Conservation (phyloP, 92 coral and sea anemone species). For the Chrysogorgia sp. region DNA sequence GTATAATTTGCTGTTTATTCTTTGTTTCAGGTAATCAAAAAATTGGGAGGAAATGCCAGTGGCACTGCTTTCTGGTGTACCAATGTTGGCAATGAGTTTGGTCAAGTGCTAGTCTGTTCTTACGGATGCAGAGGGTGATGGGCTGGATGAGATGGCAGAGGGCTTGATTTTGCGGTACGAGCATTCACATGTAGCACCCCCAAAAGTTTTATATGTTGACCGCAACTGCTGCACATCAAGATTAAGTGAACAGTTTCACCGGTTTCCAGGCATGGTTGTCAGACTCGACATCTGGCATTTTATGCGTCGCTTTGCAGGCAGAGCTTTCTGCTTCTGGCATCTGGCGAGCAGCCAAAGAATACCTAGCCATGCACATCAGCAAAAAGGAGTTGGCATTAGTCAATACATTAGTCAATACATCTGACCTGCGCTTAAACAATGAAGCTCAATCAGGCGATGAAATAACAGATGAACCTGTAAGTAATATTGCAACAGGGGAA, state of each 20-base stretch:
- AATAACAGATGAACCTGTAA: conserved; percentile 16
- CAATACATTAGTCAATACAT: no score
- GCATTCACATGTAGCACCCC: conserved; percentile 21
- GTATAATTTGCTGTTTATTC: no score
- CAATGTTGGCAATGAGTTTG: conserved; percentile 40
- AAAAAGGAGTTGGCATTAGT: no score
- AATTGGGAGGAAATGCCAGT: conserved; percentile 15
- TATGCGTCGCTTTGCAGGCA: not conserved
- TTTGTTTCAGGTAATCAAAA: conserved; percentile 14
- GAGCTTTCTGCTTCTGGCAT: no score
- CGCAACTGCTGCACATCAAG: no score
- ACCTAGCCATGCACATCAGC: no score
- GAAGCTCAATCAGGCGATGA: conserved; percentile 19
- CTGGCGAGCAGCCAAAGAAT: no score
- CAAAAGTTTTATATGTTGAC: conserved; percentile 20
- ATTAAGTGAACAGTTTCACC: no score
- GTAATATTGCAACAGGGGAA: no score
- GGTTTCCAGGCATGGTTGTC: no score
- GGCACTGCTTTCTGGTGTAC: conserved; percentile 52
- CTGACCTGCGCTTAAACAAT: not conserved
- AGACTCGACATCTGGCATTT: no score
- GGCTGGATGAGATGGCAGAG: no score
- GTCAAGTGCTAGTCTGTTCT: conserved; percentile 43
- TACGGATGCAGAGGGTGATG: conserved; percentile 32
- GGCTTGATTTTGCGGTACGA: conserved; percentile 8